These are phyloP conservation scores for Himalopsyche japonica DNA, from an alignment of 2,888 invertebrate species.

Conservation along the genomic window DNA sequence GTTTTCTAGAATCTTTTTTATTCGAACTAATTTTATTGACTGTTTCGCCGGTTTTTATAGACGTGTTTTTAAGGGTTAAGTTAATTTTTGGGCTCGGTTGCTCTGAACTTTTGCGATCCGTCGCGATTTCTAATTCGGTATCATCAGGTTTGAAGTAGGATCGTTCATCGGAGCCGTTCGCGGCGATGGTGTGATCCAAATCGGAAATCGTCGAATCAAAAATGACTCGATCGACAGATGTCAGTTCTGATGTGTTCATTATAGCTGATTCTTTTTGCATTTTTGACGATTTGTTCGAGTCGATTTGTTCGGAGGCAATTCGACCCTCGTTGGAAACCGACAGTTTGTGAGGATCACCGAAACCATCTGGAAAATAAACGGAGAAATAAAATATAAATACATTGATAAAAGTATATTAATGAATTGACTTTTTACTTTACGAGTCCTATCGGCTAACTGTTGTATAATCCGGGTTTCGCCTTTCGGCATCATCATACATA, in stretches of 20 bases:
- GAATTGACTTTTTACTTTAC: too few relatives aligned
- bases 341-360: neutral
- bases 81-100: neutral
- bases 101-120: neutral
- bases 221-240: neutral
- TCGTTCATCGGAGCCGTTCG: neutral
- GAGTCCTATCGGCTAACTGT: too few relatives aligned
- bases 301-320: neutral
- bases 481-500: too few relatives aligned
- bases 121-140: neutral
- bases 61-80: neutral
- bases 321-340: neutral
- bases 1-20: neutral
- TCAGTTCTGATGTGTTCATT: neutral
- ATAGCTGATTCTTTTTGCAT: neutral
- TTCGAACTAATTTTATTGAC: neutral
- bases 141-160: neutral
- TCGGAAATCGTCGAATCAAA: neutral
- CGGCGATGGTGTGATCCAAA: neutral
- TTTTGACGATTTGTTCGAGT: neutral
- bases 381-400: neutral
- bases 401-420: too few relatives aligned
- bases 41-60: neutral
- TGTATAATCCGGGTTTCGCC: too few relatives aligned
- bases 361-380: neutral